Conservation (phyloP, 2,888 invertebrate species). For the Agrochola lychnidis region DNA sequence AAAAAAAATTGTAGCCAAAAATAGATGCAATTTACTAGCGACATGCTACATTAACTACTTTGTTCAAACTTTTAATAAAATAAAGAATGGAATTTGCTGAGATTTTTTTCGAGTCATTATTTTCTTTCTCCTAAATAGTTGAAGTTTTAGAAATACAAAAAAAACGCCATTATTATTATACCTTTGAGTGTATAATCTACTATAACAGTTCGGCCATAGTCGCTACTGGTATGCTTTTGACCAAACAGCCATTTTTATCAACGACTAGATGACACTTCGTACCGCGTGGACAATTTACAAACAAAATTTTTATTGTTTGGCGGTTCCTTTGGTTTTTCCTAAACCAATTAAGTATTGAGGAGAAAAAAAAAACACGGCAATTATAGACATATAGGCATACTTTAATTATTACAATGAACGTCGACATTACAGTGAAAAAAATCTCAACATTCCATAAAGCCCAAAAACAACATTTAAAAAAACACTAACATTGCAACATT, state of each 20-base stretch:
- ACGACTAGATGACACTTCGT: too few relatives aligned
- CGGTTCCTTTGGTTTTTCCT: too few relatives aligned
- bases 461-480: slow-evolving; percentile 14
- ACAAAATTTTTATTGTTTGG: too few relatives aligned
- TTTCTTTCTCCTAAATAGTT: neutral
- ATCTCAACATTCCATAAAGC: slow-evolving; percentile 17
- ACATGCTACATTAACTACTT: slow-evolving; percentile 54
- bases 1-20: slow-evolving; percentile 44
- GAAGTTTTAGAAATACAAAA: neutral
- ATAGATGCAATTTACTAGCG: slow-evolving; percentile 52
- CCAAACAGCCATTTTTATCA: too few relatives aligned
- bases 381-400: too few relatives aligned
- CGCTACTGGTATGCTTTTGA: too few relatives aligned
- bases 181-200: too few relatives aligned
- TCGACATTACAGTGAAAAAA: neutral
- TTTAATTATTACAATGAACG: too few relatives aligned
- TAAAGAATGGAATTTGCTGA: slow-evolving; percentile 2
- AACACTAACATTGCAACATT: slow-evolving; percentile 6
- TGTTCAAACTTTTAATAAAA: slow-evolving; percentile 18
- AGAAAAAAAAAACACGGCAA: too few relatives aligned
- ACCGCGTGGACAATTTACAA: too few relatives aligned
- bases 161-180: neutral
- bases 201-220: too few relatives aligned
- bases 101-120: slow-evolving; percentile 19
- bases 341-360: too few relatives aligned